Conservation (phyloP, 2,888 invertebrate genomes). For the Eupithecia inturbata region DNA sequence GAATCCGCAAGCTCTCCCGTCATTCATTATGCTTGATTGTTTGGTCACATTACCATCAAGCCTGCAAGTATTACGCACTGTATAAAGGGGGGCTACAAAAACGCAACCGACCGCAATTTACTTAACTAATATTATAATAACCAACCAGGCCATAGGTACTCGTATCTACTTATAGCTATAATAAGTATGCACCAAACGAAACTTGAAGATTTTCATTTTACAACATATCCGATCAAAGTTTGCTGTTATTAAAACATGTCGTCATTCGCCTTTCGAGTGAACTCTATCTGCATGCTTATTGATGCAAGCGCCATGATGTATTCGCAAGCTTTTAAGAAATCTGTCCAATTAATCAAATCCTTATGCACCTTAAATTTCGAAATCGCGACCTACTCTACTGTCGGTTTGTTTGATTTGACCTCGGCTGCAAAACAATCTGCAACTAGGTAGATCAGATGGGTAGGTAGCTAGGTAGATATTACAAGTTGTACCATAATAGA, state of each 20-base stretch:
- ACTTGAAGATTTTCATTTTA: neutral
- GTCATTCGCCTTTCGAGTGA: slow-evolving; percentile 16
- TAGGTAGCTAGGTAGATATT: neutral
- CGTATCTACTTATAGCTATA: neutral
- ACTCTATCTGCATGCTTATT: slow-evolving; percentile 19
- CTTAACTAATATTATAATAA: neutral
- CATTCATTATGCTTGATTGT: neutral
- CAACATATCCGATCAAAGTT: neutral
- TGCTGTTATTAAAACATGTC: neutral
- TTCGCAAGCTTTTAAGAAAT: slow-evolving; percentile 24
- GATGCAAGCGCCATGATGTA: slow-evolving; percentile 16
- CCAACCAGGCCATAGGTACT: neutral
- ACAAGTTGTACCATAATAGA: no score
- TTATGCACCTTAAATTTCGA: slow-evolving; percentile 20
- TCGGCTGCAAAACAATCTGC: slow-evolving; percentile 15
- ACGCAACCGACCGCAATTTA: neutral
- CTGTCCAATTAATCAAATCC: slow-evolving; percentile 27
- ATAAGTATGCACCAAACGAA: neutral
- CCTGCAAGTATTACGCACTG: neutral
- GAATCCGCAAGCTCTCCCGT: neutral
- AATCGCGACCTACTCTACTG: slow-evolving; percentile 16
- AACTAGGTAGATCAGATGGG: neutral
- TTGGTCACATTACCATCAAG: neutral
- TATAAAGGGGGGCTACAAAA: neutral
- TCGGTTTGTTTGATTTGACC: slow-evolving; percentile 9